These are phyloP conservation scores for Malacosoma neustria DNA, from an alignment of 2,888 invertebrate species.

Conservation along the genomic window DNA sequence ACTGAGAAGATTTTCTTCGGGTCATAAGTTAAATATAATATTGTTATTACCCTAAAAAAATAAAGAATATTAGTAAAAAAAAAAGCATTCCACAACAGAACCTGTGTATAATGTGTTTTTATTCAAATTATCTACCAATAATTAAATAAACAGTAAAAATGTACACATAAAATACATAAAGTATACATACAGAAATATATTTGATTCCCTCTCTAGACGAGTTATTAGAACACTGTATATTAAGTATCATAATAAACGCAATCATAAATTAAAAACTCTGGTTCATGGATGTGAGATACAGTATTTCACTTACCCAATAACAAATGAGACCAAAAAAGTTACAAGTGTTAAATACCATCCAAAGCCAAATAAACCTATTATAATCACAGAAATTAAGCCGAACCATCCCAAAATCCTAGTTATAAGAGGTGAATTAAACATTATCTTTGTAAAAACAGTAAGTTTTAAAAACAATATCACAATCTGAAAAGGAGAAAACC, in stretches of 20 bases:
- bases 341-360: slow-evolving; percentile 51
- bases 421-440: slow-evolving; percentile 18
- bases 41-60: slow-evolving; percentile 39
- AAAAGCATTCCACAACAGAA: too few species aligned
- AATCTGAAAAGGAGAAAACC: too few species aligned
- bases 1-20: slow-evolving; percentile 47
- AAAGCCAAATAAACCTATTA: slow-evolving; percentile 55
- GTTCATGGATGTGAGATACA: too few species aligned
- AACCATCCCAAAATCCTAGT: slow-evolving; percentile 50
- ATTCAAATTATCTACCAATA: too few species aligned
- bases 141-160: too few species aligned
- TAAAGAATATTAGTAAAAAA: not conserved
- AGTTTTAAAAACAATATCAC: too few species aligned
- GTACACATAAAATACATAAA: too few species aligned
- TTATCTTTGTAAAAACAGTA: too few species aligned
- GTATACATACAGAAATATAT: too few species aligned
- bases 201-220: too few species aligned
- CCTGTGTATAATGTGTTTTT: too few species aligned
- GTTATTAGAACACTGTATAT: too few species aligned
- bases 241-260: not conserved
- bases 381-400: slow-evolving; percentile 50
- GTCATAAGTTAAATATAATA: slow-evolving; percentile 56
- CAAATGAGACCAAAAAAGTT: slow-evolving; percentile 51
- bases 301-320: slow-evolving; percentile 53
- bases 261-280: not conserved